Percentiles rank a stretch among this genome's conserved stretches.
Conservation (phyloP, 2,797 vertebrate species). For the Craterocephalus amniculus region DNA sequence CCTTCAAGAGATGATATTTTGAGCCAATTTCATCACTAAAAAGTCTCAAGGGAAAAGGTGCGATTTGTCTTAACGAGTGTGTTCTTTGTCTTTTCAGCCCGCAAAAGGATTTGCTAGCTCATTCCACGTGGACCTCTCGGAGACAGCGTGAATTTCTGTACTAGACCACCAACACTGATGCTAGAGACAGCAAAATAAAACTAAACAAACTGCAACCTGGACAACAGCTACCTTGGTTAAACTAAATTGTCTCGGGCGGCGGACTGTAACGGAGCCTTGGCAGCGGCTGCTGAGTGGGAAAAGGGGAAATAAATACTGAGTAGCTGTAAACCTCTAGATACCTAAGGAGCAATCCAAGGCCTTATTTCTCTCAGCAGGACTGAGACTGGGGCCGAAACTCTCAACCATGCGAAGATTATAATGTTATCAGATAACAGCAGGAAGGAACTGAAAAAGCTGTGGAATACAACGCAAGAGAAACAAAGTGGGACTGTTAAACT, state of each 20-base stretch:
- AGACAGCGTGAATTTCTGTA: conserved; percentile 96
- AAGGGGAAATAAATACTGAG: conserved; percentile 79
- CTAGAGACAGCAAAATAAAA: conserved; percentile 65
- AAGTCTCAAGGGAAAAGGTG: conserved; percentile 53
- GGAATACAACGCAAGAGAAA: conserved; percentile 45
- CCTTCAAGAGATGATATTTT: conserved; percentile 64
- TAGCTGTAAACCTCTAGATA: conserved; percentile 68
- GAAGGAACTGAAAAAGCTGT: conserved; percentile 36
- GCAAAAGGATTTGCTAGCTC: conserved; percentile 99
- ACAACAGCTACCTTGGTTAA: conserved; percentile 89
- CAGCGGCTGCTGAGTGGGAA: conserved; percentile 81
- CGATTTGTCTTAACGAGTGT: conserved; percentile 70
- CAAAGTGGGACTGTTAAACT: conserved; percentile 40
- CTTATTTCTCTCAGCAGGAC: conserved; percentile 98
- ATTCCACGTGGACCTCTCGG: conserved; percentile 94
- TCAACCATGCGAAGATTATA: conserved; percentile 60
- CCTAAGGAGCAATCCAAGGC: conserved; percentile 82
- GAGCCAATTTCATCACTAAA: conserved; percentile 57
- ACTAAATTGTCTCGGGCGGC: conserved; percentile 92
- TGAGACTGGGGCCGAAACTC: conserved; percentile 92
- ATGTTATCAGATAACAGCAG: conserved; percentile 63
- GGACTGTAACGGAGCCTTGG: conserved; percentile 87
- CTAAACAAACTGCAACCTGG: conserved; percentile 77
- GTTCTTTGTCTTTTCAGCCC: conserved; percentile 89
- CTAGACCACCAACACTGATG: conserved; percentile 82